Base-by-base conservation (phyloP, 1,140 invertebrate genomes). In the Physella acuta region DNA sequence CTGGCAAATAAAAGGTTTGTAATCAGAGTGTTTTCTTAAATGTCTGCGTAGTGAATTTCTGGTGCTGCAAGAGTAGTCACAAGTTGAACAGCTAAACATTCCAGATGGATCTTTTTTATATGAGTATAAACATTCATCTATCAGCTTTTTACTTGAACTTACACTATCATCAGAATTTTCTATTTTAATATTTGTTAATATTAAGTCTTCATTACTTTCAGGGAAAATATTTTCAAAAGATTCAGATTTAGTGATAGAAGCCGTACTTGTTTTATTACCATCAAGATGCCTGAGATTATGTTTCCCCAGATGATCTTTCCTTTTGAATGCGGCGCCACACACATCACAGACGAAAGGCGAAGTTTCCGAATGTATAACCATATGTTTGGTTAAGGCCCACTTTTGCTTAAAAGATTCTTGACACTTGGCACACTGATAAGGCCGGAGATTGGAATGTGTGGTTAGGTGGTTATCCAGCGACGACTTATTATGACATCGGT, bases 281-380 rank as follows among this genome's bases (percentile, higher is more conserved):
- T n/a, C n/a, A n/a, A n/a, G n/a, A n/a, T 64, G 62, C n/a, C 20
- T 30, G 14, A 11, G 8, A n/a, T 64, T 28, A 52, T 64, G 62
- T 33, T 30, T 64, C 30, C 30, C 20, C 26, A 64, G 26, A 16
- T 33, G 49, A 3, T 30, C 26, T 26, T 31, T 33, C 11, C 16
- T 36, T 36, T 64, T 53, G 28, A 64, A 52, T 17, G 44, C 44
- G 3, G 44, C 11, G 17, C 44, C 49, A 52, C 62, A 64, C 3
- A 64, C 8, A 3, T 3, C 33, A 52, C 49, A 53, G 51, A 31
- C 17, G 20, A n/a, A 64, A 3, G 28, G 3, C 3, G 1, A 20
- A 3, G 17, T 26, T 11, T 52, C 20, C 37, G 49, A n/a, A 26
- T 64, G 62, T 2, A 20, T 44, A 24, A 26, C 30, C 20, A 24